Base-by-base conservation (phyloP, 2,113 vertebrate genomes). In the Ceyx margarethae region DNA sequence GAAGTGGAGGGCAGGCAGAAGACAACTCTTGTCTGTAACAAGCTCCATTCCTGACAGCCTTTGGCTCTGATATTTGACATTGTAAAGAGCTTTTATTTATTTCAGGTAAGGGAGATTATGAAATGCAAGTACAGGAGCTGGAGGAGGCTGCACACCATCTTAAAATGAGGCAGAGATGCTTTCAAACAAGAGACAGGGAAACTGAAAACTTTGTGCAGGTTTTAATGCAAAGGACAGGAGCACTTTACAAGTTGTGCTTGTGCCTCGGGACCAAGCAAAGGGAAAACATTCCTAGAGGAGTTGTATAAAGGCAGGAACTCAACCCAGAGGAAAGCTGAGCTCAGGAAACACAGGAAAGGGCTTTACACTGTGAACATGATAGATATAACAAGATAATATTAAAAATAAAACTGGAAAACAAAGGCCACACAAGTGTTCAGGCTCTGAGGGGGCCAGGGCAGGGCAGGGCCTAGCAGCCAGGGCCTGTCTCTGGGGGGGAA, bases 41-140 rank as follows among this genome's bases (percentile, higher is more conserved):
- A 87, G 33, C 85, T 73, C 85, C 64, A 33, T 66, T 94, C 75
- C 76, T 89, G 79, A 94, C 67, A 92, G 79, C 21, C 64, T 89
- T 87, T 73, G 93, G 77, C 81, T 87, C 78, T n/a, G 58, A 66
- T 95, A 82, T 87, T 77, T 94, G 81, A 87, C 85, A 77, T 89
- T 94, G 87, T 95, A 82, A 95, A 94, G 75, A 85, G 93, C 87
- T 92, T 92, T 92, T 82, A 82, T 78, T 82, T 91, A 85, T 82
- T 95, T 82, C 75, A 87, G 91, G 67, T 87, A 82, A 5, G 4
- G 48, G 19, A 85, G 75, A 64, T 91, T 89, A 89, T 66, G 60
- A 89, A 91, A 91, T 46, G 56, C 40, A 95, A 92, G 82, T 89
- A 87, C 2, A 77, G 64, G 72, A 92, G 72, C 43, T 91, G 87